Conservation (phyloP, 1,140 invertebrate genomes). For the Rhyzopertha dominica region DNA sequence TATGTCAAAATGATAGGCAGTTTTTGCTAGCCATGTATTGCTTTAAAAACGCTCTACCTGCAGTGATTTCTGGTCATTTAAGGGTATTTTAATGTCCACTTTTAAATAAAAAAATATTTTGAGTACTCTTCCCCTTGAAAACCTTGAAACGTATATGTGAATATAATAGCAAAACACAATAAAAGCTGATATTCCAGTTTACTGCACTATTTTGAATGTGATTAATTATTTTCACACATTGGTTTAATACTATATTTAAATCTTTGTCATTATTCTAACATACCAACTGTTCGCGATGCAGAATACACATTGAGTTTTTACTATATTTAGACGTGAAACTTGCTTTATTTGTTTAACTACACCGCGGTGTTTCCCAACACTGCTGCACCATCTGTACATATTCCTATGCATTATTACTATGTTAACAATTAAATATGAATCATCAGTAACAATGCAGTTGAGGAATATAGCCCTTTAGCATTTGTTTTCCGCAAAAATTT, state of each 20-base stretch:
- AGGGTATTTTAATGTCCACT: not conserved
- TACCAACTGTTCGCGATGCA: constrained; percentile 6
- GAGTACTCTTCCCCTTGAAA: not conserved
- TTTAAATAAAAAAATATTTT: not conserved
- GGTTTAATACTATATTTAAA: constrained; percentile 7
- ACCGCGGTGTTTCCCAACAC: too few relatives aligned
- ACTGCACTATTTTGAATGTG: constrained; percentile 3
- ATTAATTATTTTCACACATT: constrained; percentile 9
- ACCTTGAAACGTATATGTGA: too few relatives aligned
- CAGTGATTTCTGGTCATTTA: not conserved
- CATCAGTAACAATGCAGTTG: too few relatives aligned
- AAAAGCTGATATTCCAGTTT: not conserved
- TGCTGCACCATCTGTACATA: too few relatives aligned
- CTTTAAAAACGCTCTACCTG: not conserved
- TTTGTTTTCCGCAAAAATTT: too few relatives aligned
- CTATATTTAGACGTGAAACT: too few relatives aligned
- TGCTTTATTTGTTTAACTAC: too few relatives aligned
- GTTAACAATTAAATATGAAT: too few relatives aligned
- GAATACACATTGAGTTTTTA: too few relatives aligned
- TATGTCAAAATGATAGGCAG: constrained; percentile 2
- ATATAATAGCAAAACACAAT: too few relatives aligned
- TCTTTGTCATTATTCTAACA: not conserved
- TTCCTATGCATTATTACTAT: too few relatives aligned
- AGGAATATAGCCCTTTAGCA: too few relatives aligned
- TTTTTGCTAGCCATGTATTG: constrained; percentile 5